Evolutionary conservation across 2,888 invertebrate genomes (phyloP).

Genomic region (Plutella xylostella): DNA sequence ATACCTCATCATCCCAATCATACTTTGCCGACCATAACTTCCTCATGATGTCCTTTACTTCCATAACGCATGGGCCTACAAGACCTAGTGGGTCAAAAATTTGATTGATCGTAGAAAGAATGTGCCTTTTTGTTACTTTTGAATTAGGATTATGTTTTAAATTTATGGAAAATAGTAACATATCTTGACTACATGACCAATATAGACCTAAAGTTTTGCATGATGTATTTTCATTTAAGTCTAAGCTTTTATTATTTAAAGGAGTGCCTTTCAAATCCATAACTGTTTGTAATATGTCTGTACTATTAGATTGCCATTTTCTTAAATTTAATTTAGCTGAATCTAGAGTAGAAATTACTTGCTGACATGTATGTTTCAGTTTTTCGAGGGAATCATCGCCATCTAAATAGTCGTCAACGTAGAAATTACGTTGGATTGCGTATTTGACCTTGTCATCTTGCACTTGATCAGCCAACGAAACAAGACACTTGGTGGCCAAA

Average conservation of each 20-base stretch:
- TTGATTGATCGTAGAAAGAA: neutral
- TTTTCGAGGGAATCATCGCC: too few species aligned
- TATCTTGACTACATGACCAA: neutral
- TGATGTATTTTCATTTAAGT: neutral
- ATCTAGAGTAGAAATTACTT: too few species aligned
- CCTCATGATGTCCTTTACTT: neutral
- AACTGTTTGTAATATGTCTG: too few species aligned
- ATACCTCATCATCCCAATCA: neutral
- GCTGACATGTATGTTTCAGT: too few species aligned
- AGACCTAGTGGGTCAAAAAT: neutral
- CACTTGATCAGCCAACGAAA: neutral
- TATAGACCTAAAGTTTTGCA: neutral
- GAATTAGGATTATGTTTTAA: neutral
- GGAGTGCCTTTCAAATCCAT: neutral
- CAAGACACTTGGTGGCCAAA: neutral
- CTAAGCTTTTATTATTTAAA: conserved; percentile 5
- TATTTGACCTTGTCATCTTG: too few species aligned
- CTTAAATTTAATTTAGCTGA: too few species aligned
- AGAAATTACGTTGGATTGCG: too few species aligned
- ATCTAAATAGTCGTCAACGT: too few species aligned
- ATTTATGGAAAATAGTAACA: neutral
- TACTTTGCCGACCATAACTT: neutral
- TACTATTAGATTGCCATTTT: too few species aligned
- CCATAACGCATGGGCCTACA: neutral
- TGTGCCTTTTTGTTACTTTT: neutral